These are phyloP conservation scores for Hydrolagus colliei DNA, from an alignment of 2,797 vertebrate genomes.

Conservation along the genomic window DNA sequence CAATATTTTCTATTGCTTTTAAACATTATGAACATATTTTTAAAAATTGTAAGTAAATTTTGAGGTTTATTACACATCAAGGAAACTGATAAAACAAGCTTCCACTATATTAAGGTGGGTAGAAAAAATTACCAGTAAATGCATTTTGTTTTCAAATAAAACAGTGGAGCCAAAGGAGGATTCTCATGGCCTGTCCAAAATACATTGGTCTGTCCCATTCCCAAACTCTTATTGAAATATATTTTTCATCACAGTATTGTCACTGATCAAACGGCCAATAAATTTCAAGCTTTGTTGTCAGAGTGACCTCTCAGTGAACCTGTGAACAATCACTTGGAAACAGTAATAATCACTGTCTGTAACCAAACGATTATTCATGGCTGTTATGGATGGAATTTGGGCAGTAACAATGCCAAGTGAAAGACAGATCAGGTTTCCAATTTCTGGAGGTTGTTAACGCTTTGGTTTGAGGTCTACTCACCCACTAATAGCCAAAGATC, in stretches of 20 bases:
- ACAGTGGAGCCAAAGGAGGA: neutral
- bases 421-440: neutral
- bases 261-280: neutral
- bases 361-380: constrained; percentile 14
- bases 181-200: neutral
- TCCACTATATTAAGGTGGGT: no score
- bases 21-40: no score
- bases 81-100: no score
- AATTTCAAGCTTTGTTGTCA: constrained; percentile 7
- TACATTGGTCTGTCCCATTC: neutral
- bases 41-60: no score
- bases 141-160: no score
- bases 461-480: neutral
- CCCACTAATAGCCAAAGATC: neutral
- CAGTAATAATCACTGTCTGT: constrained; percentile 14
- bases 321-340: constrained; percentile 18
- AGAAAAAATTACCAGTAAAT: no score
- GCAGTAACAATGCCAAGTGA: neutral
- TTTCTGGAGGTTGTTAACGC: neutral
- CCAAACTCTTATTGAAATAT: neutral
- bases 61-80: no score
- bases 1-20: no score
- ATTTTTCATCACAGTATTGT: neutral
- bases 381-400: neutral
- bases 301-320: constrained; percentile 4